Evolutionary conservation across 2,113 vertebrate species (phyloP).

Genomic region (Silurus asotus): DNA sequence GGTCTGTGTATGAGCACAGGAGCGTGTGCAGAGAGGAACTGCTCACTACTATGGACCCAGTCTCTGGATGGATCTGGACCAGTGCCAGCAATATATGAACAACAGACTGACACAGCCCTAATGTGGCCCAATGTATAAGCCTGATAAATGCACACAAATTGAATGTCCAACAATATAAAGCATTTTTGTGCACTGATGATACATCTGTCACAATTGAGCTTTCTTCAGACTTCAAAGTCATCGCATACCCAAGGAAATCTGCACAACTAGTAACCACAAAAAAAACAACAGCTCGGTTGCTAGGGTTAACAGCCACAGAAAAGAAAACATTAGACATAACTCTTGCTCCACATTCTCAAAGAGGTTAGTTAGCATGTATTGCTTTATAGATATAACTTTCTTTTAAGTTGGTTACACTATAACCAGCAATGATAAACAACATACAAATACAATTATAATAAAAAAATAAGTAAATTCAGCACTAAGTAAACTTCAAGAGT

Average conservation of each 20-base stretch:
- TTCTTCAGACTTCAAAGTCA: neutral
- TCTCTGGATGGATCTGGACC: constrained; percentile 56
- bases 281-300: constrained; percentile 12
- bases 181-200: neutral
- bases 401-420: neutral
- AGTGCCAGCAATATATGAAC: constrained; percentile 64
- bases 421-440: neutral
- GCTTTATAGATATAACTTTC: neutral
- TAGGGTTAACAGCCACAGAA: neutral
- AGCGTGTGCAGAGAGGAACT: constrained; percentile 41
- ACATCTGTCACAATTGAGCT: neutral
- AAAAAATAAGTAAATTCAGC: neutral
- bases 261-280: constrained; percentile 28
- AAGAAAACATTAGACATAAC: neutral
- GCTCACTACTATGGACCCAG: constrained; percentile 43
- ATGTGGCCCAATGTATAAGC: neutral
- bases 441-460: neutral
- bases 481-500: neutral
- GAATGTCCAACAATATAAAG: neutral
- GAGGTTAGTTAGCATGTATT: neutral
- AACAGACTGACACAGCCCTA: neutral
- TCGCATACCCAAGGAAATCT: neutral
- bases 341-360: neutral
- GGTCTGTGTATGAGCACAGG: constrained; percentile 59
- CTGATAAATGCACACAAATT: neutral